phyloP scores from a whole-genome alignment of 2,888 invertebrate species.

The Nephrotoma appendiculata region DNA sequence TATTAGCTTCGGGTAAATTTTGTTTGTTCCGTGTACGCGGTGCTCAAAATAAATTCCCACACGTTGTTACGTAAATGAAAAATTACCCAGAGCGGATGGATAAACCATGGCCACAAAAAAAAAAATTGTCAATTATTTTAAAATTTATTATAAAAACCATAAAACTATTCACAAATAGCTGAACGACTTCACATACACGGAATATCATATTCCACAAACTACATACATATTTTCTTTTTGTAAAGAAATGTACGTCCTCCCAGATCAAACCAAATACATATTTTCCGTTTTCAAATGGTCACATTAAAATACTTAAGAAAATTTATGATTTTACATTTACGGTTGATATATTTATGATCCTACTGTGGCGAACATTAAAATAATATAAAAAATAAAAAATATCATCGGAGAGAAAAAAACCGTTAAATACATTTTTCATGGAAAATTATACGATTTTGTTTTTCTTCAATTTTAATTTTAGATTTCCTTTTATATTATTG shows the following conservation, averaged over 20 bases:
- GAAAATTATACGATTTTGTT: neutral
- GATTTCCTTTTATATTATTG: neutral
- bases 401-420: neutral
- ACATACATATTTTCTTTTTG: too few species aligned
- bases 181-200: neutral
- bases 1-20: neutral
- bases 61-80: neutral
- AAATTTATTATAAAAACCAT: neutral
- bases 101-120: neutral
- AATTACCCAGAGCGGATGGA: neutral
- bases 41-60: neutral
- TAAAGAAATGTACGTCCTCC: neutral
- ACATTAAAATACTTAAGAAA: neutral
- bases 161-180: neutral
- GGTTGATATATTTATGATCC: neutral
- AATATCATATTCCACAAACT: neutral
- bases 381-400: neutral
- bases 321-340: neutral
- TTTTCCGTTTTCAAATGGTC: neutral
- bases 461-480: neutral
- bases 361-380: neutral
- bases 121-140: neutral
- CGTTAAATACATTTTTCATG: neutral
- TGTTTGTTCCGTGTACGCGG: neutral
- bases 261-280: neutral